Conservation (phyloP, 2,888 invertebrate species). For the Tenthredo scrophulariae region DNA sequence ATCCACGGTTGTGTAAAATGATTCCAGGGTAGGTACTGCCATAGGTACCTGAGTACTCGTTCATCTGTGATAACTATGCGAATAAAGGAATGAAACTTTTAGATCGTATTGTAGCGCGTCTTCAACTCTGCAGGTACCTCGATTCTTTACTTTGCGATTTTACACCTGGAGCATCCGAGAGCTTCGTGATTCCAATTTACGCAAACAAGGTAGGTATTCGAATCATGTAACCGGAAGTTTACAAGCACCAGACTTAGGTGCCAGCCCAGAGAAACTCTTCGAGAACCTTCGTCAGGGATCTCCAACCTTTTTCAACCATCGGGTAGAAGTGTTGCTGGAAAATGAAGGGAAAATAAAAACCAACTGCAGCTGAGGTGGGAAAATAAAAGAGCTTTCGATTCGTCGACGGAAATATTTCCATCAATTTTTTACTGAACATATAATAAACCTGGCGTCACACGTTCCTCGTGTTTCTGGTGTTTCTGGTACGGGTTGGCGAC, state of each 20-base stretch:
- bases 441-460: not conserved
- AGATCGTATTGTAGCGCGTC: not conserved
- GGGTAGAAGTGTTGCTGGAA: not conserved
- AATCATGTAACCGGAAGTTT: constrained; percentile 16
- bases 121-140: not conserved
- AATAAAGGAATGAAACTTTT: not conserved
- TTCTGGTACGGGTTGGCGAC: not conserved
- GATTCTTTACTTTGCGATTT: not conserved
- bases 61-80: not conserved
- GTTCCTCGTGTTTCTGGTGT: not conserved
- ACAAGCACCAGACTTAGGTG: constrained; percentile 11
- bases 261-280: not conserved
- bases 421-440: not conserved
- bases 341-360: not conserved
- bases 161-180: not conserved
- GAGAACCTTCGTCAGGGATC: constrained; percentile 7
- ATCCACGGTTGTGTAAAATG: not conserved
- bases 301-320: not conserved
- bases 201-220: constrained; percentile 10
- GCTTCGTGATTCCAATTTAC: not conserved
- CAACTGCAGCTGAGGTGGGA: not conserved
- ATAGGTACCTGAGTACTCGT: not conserved
- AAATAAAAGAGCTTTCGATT: not conserved
- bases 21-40: not conserved
- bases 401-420: not conserved